Conservation (phyloP, 2,113 vertebrate species). For the Bos javanicus region DNA sequence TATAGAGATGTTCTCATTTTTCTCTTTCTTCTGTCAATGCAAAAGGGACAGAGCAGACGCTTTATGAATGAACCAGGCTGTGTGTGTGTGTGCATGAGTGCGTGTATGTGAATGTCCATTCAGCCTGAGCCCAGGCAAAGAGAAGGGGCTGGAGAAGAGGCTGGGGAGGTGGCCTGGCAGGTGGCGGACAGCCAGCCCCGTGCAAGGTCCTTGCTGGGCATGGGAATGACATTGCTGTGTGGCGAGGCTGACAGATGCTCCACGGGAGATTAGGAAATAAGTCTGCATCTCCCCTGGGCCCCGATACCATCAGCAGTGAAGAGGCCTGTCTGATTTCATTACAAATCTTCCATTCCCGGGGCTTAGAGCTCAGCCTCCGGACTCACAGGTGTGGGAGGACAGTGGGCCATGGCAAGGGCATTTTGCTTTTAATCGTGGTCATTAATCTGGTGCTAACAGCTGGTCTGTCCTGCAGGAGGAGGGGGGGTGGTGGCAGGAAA, state of each 20-base stretch:
- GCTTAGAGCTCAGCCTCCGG: slow-evolving; percentile 10
- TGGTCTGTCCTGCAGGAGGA: not conserved
- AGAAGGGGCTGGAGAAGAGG: not conserved
- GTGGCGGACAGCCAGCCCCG: not conserved
- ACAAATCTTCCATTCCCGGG: slow-evolving; percentile 45
- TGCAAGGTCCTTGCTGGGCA: slow-evolving; percentile 27
- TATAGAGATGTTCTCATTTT: not conserved
- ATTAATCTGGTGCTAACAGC: slow-evolving; percentile 58
- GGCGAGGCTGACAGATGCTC: slow-evolving; percentile 54
- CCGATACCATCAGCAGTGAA: slow-evolving; percentile 55
- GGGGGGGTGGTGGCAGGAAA: not conserved
- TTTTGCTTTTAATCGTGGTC: slow-evolving; percentile 61
- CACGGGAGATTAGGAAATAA: slow-evolving; percentile 49
- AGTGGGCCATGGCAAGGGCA: slow-evolving; percentile 35
- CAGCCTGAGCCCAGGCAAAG: not conserved
- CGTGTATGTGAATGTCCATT: not conserved
- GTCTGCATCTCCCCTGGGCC: slow-evolving; percentile 49
- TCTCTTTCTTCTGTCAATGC: not conserved
- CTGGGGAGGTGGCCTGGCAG: not conserved
- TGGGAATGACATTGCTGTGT: slow-evolving; percentile 24
- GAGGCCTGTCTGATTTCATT: slow-evolving; percentile 68
- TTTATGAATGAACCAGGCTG: not conserved
- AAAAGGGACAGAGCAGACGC: not conserved
- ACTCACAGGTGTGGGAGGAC: slow-evolving; percentile 54
- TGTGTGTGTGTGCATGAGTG: not conserved